Evolutionary conservation across 2,113 vertebrate genomes (phyloP).

Genomic region (Lepus americanus): DNA sequence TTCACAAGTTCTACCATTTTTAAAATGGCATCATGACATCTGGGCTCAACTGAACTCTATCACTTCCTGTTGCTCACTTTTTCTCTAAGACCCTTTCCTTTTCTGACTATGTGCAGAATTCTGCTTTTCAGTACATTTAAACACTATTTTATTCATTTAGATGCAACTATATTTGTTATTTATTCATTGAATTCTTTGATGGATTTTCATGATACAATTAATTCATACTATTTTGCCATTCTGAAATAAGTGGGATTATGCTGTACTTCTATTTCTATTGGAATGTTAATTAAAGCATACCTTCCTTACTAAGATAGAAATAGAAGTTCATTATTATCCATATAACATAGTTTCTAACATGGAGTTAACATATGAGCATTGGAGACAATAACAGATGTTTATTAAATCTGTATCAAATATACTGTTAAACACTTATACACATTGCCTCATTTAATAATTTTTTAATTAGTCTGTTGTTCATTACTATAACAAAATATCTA

Average conservation of each 20-base stretch:
- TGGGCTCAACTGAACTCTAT: neutral
- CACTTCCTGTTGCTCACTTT: neutral
- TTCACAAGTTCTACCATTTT: neutral
- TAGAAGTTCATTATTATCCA: neutral
- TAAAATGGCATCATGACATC: neutral
- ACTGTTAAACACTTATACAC: neutral
- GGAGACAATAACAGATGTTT: neutral
- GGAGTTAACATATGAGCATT: neutral
- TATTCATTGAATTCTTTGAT: neutral
- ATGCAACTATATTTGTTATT: neutral
- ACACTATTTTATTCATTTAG: neutral
- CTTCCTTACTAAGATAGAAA: neutral
- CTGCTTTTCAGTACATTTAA: neutral
- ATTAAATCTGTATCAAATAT: neutral
- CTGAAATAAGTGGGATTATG: neutral
- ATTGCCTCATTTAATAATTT: neutral
- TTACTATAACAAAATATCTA: no score
- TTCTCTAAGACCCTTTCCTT: neutral
- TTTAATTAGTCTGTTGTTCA: no score
- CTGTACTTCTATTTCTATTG: neutral
- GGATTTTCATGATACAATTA: neutral
- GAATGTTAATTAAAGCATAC: neutral
- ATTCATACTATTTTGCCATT: neutral
- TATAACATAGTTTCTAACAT: neutral
- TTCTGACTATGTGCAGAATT: neutral